These are phyloP conservation scores for Metaphire vulgaris DNA, from an alignment of 1,140 invertebrate species.

Conservation along the genomic window DNA sequence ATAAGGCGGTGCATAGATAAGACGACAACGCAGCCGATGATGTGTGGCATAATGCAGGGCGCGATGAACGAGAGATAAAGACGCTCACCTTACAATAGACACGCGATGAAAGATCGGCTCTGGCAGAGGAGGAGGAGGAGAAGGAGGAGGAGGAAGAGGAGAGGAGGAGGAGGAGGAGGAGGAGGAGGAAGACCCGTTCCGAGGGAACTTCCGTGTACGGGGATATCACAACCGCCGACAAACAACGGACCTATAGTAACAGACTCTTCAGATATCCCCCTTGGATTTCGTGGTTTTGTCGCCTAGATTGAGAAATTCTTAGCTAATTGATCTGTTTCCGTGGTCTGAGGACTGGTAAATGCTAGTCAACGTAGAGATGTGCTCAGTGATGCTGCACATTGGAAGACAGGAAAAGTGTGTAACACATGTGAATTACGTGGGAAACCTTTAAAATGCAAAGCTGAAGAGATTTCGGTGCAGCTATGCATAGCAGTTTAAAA, in stretches of 20 bases:
- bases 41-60: neutral
- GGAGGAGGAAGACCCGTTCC: neutral
- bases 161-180: neutral
- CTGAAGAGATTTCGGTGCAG: no score
- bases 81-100: no score
- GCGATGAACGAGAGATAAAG: neutral
- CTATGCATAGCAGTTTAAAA: no score
- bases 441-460: no score
- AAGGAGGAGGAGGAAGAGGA: neutral
- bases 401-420: no score
- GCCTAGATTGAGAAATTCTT: neutral
- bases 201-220: neutral
- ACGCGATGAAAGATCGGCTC: no score
- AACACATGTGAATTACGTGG: no score
- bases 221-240: neutral
- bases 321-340: neutral
- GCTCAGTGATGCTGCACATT: no score
- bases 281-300: no score
- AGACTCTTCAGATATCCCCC: neutral
- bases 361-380: no score
- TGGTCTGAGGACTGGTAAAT: neutral
- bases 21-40: neutral
- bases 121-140: neutral
- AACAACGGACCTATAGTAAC: neutral
- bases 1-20: neutral